Base-by-base conservation (phyloP, 2,113 vertebrate genomes). In the Pachycephala philippinensis region DNA sequence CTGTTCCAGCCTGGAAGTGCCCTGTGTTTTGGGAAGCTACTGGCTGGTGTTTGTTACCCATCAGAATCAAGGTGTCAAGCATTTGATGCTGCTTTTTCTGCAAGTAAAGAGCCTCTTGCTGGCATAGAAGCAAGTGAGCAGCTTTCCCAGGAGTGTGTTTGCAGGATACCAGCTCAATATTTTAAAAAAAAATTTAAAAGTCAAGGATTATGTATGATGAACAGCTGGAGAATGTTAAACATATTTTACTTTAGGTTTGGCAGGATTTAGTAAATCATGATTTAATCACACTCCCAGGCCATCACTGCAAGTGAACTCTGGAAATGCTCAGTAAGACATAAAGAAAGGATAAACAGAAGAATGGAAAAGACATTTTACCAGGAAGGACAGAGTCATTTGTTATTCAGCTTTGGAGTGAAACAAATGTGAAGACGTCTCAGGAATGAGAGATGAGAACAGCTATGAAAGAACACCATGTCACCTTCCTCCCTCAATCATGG, bases 231-330 rank as follows among this genome's bases (percentile, higher is more conserved):
- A 95, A 98, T 74, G 81, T 97, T 97, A 97, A 42, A 57, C 54
- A 66, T 95, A 97, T 97, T 98, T 97, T 97, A 92, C 96, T 97
- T 79, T 70, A 86, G 70, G 83, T 97, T 61, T 98, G 97, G 97
- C 98, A 98, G 63, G 66, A 74, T 86, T 96, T 89, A 95, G 94
- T 95, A 94, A 97, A 97, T 97, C 92, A 95, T 57, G 44, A 84
- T 93, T 97, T 95, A 97, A 97, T 91, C 97, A 94, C 31, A 2
- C 83, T 97, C 91, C 92, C 87, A 30, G 74, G 91, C 96, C 93
- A 95, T 91, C 42, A 44, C 81, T 94, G 76, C 83, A 93, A 97
- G 93, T 22, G 79, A 97, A 96, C 92, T 84, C 95, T 97, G 93
- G 95, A 96, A 95, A 97, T 95, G 75, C 95, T 97, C 90, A 65